Base-by-base conservation (phyloP, 1,140 invertebrate genomes). In the Drosophila tsacasi region DNA sequence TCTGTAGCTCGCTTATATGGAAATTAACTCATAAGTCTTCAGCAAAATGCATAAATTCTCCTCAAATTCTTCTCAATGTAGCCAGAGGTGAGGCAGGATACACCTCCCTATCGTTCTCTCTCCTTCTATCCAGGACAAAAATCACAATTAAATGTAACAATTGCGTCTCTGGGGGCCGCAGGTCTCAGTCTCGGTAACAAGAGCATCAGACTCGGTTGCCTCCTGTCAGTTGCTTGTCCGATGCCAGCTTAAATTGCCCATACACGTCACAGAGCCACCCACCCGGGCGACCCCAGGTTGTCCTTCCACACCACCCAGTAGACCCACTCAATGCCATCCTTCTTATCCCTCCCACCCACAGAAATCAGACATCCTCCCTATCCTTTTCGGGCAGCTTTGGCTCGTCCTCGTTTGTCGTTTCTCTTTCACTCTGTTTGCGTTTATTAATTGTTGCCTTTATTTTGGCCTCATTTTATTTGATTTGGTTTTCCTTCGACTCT, bases 111-210 rank as follows among this genome's bases (percentile, higher is more conserved):
- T 40, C 27, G 5, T 17, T 6, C 19, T 15, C 15, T 55, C 52
- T 23, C 32, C 5, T 2, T 57, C 64, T 23, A 19, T 60, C 50
- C 54, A 77, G 81, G 72, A 89, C 81, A 89, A 89, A 90, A 89
- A 89, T 90, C 82, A 89, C 85, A 89, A 89, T 89, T 89, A 89
- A 90, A 89, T 89, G 85, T 90, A 85, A 89, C 85, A 89, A 89
- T 89, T 89, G 85, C 81, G 85, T 89, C 85, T 85, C 85, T 85
- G 75, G 85, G 83, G 85, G 86, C 79, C 81, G 66, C 83, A 73
- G 68, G 54, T 30, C 71, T 73, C 54, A 39, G 55, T 19, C 71
- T 61, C 54, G 35, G 55, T 73, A 73, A 73, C 68, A 73, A 73
- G 69, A 73, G 67, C 71, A 72, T 60, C 55, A 35, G 66, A 40